phyloP scores from a whole-genome alignment of 2,888 invertebrate genomes.

The Quadriops clusia region DNA sequence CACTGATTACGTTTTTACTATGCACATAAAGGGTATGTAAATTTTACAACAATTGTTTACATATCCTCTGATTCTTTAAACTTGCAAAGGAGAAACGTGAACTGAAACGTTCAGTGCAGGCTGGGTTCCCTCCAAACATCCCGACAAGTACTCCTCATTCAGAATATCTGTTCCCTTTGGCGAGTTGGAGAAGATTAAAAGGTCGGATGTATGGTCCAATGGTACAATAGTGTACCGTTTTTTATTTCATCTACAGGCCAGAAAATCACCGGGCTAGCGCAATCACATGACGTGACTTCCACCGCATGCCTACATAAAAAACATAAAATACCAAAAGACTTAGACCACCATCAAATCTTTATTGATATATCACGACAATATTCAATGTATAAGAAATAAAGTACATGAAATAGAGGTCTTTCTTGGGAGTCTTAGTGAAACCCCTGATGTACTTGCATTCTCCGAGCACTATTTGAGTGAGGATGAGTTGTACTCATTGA shows the following conservation, averaged over 20 bases:
- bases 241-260: conserved; percentile 1
- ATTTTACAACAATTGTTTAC: too few relatives aligned
- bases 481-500: not conserved
- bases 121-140: too few relatives aligned
- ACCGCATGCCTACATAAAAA: not conserved
- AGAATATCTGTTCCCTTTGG: conserved; percentile 2
- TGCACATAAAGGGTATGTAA: too few relatives aligned
- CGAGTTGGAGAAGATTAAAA: not conserved
- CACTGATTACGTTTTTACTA: too few relatives aligned
- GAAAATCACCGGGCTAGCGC: too few relatives aligned
- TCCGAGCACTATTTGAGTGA: conserved; percentile 1
- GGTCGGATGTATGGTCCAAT: conserved; percentile 1
- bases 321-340: conserved; percentile 2
- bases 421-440: not conserved
- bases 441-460: not conserved
- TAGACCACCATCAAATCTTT: not conserved
- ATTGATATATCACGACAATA: conserved; percentile 1
- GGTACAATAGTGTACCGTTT: conserved; percentile 1
- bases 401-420: not conserved
- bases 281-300: too few relatives aligned
- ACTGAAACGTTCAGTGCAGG: too few relatives aligned
- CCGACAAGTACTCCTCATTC: conserved; percentile 4
- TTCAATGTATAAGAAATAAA: conserved; percentile 4
- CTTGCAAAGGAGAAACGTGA: too few relatives aligned
- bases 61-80: too few relatives aligned